Conservation (phyloP, 53 echinoderm and acorn worm genomes). For the Temnopleurus reevesii region DNA sequence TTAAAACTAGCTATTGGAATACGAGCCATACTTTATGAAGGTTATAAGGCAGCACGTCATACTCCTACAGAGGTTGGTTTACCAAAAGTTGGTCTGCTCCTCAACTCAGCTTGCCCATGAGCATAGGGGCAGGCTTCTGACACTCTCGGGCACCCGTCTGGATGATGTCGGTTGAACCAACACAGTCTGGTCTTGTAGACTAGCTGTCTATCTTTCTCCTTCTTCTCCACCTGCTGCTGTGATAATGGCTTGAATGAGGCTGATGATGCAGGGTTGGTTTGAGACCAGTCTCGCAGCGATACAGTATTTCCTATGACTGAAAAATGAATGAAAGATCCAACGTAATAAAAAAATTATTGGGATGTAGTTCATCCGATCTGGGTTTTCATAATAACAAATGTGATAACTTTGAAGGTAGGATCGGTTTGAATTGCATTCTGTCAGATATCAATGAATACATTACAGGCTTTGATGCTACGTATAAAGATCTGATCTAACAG, state of each 20-base stretch:
- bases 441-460: too few relatives aligned
- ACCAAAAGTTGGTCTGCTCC: slow-evolving; percentile 46
- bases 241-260: background rate
- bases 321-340: too few relatives aligned
- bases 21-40: too few relatives aligned
- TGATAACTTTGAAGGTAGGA: too few relatives aligned
- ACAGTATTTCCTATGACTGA: slow-evolving; percentile 64
- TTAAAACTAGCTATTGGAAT: too few relatives aligned
- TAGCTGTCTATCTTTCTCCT: slow-evolving; percentile 30
- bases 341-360: too few relatives aligned
- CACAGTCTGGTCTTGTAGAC: slow-evolving; percentile 80
- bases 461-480: too few relatives aligned
- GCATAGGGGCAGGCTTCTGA: slow-evolving; percentile 78
- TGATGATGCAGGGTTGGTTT: background rate
- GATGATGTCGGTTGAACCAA: slow-evolving; percentile 84
- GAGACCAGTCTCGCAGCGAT: slow-evolving; percentile 70
- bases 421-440: too few relatives aligned
- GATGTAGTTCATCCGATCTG: too few relatives aligned
- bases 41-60: too few relatives aligned
- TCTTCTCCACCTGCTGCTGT: slow-evolving; percentile 14
- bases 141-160: slow-evolving; percentile 80
- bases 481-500: too few relatives aligned
- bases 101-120: slow-evolving; percentile 77
- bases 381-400: too few relatives aligned
- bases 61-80: background rate